Evolutionary conservation across 2,888 invertebrate genomes (phyloP).

Genomic region (Theretra japonica): DNA sequence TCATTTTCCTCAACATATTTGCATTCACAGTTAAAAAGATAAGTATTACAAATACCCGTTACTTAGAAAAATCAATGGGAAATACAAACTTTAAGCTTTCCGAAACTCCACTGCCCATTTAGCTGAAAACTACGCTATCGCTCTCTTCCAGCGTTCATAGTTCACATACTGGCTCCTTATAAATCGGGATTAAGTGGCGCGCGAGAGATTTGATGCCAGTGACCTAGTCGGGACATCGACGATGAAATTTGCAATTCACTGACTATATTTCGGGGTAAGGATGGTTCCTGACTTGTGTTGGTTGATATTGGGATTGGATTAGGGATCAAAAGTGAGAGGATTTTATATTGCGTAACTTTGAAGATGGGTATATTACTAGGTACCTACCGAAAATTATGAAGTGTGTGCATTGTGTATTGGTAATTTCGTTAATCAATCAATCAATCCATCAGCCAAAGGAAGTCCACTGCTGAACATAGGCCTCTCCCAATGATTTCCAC

Average conservation of each 20-base stretch:
- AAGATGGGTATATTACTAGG: no score
- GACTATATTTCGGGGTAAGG: neutral
- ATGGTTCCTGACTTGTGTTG: neutral
- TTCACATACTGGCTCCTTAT: neutral
- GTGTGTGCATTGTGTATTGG: no score
- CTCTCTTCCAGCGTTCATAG: neutral
- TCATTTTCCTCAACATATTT: no score
- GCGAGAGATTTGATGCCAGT: constrained; percentile 16
- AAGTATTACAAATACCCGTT: no score
- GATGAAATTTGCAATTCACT: constrained; percentile 15
- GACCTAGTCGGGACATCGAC: neutral
- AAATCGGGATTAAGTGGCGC: constrained; percentile 19
- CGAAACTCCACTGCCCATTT: neutral
- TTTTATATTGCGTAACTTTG: neutral
- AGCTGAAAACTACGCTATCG: neutral
- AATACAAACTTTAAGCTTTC: neutral
- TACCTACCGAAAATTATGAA: no score
- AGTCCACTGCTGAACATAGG: no score
- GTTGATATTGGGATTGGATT: neutral
- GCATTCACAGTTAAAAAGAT: no score
- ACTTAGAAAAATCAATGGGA: no score
- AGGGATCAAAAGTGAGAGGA: neutral
- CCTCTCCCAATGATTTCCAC: no score
- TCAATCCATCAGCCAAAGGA: no score
- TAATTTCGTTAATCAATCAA: no score